These are phyloP conservation scores for Macrophya annulata DNA, from an alignment of 2,888 invertebrate species.

Conservation along the genomic window DNA sequence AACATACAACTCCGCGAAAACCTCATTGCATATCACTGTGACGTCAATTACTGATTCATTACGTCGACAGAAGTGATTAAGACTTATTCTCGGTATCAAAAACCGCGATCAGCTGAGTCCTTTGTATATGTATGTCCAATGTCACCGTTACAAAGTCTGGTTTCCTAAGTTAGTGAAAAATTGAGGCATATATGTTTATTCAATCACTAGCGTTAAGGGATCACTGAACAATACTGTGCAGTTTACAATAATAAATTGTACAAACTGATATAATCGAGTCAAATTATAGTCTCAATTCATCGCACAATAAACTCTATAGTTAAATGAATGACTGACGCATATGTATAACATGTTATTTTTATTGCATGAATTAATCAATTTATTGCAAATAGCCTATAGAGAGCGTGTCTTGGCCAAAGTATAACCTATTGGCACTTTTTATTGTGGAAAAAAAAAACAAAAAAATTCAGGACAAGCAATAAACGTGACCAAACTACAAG, in stretches of 20 bases:
- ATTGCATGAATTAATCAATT: not conserved
- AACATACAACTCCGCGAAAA: not conserved
- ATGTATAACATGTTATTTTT: not conserved
- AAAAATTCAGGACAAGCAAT: not conserved
- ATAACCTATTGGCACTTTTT: not conserved
- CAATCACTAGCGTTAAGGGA: not conserved
- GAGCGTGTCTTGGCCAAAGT: not conserved
- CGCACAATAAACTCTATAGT: not conserved
- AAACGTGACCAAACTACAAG: not conserved
- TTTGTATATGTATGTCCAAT: not conserved
- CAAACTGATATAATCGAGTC: not conserved
- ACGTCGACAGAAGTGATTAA: not conserved
- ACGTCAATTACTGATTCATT: conserved; percentile 18
- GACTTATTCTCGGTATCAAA: not conserved
- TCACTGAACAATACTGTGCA: conserved; percentile 21
- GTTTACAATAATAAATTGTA: not conserved
- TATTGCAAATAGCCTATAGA: not conserved
- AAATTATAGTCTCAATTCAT: not conserved
- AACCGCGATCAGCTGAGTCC: not conserved
- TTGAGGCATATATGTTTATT: conserved; percentile 6
- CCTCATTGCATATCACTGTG: not conserved
- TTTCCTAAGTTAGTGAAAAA: not conserved
- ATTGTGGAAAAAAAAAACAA: not conserved
- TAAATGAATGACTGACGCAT: not conserved
- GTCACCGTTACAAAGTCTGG: not conserved